These are phyloP conservation scores for Alces alces DNA, from an alignment of 2,113 vertebrate species.

Conservation along the genomic window DNA sequence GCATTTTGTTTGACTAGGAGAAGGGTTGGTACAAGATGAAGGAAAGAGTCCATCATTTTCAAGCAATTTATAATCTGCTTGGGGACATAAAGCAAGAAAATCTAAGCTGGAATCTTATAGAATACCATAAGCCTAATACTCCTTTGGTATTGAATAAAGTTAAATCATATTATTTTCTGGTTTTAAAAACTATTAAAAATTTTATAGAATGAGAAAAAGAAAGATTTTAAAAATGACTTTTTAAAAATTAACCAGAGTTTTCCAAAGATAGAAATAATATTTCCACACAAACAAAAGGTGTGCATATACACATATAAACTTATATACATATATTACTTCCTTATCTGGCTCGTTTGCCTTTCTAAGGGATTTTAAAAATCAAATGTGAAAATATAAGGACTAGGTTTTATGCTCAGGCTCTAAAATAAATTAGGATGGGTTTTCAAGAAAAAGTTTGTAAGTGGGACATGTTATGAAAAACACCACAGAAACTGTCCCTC, in stretches of 20 bases:
- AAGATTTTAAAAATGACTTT: neutral
- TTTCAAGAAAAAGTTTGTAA: neutral
- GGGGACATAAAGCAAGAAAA: neutral
- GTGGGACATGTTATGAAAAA: neutral
- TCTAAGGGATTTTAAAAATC: neutral
- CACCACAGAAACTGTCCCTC: neutral
- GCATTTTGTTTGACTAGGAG: conserved; percentile 13
- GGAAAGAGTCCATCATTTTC: neutral
- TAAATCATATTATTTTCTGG: neutral
- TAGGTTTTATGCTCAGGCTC: neutral
- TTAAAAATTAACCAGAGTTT: neutral
- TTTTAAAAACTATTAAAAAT: neutral
- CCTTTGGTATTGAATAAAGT: neutral
- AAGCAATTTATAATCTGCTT: conserved; percentile 6
- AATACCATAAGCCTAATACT: neutral
- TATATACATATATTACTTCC: neutral
- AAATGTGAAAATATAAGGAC: neutral
- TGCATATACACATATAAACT: neutral
- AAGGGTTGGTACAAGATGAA: neutral
- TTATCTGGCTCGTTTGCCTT: neutral
- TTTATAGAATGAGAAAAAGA: neutral
- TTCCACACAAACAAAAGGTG: neutral
- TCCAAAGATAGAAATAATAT: neutral
- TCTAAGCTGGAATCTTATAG: neutral
- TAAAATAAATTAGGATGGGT: conserved; percentile 15